Conservation (phyloP, 2,113 vertebrate species). For the Sinosuthora webbiana region DNA sequence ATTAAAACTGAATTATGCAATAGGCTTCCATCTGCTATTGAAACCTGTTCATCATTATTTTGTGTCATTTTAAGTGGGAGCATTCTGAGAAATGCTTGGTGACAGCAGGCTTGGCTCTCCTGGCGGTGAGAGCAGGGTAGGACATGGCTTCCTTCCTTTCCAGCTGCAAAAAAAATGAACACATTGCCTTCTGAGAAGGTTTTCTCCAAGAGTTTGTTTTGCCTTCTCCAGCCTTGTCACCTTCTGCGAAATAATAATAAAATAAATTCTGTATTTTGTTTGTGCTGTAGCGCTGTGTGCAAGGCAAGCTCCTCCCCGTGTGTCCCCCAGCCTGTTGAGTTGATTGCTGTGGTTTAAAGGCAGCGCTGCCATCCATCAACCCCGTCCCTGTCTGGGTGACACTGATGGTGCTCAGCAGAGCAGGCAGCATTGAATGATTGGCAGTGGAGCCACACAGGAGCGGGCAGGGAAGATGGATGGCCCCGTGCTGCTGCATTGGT, state of each 20-base stretch:
- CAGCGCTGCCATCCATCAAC: not conserved
- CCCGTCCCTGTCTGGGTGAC: not conserved
- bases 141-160: not conserved
- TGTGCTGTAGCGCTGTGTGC: accelerated
- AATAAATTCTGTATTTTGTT: accelerated
- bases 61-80: conserved; percentile 16
- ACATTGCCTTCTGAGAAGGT: not conserved
- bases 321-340: accelerated
- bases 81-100: not conserved
- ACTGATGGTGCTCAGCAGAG: not conserved
- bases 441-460: not conserved
- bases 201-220: not conserved
- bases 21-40: conserved; percentile 9
- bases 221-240: not conserved
- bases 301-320: accelerated
- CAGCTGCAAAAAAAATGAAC: not conserved
- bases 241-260: too few relatives aligned
- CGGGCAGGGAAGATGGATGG: not conserved
- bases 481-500: not conserved
- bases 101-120: not conserved
- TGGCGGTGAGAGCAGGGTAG: not conserved
- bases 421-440: not conserved
- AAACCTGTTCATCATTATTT: conserved; percentile 53
- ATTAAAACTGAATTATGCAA: conserved; percentile 24
- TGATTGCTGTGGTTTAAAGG: not conserved